phyloP scores from a whole-genome alignment of 2,113 vertebrate species.

The Ellobius talpinus region DNA sequence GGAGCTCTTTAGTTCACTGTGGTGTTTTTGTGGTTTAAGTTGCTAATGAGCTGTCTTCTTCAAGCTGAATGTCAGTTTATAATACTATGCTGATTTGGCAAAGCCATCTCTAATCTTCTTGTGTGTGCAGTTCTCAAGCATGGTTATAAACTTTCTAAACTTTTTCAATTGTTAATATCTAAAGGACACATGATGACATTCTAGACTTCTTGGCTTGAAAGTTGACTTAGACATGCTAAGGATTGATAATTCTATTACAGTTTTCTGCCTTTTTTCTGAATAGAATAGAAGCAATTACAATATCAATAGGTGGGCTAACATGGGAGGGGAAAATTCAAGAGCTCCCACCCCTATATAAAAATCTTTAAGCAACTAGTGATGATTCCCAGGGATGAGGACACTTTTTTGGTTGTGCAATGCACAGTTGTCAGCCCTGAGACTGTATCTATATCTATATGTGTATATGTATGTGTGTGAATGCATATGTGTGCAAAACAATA shows the following conservation, averaged over 20 bases:
- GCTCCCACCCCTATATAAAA: not conserved
- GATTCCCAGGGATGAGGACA: not conserved
- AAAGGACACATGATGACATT: conserved; percentile 2
- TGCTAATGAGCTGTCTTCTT: conserved; percentile 76
- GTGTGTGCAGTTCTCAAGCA: conserved; percentile 39
- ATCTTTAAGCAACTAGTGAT: not conserved
- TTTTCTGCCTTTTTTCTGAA: not conserved
- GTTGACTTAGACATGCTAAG: not conserved
- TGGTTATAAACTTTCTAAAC: not conserved
- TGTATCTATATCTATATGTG: not conserved
- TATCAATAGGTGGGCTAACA: not conserved
- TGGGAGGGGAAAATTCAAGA: not conserved
- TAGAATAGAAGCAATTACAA: not conserved
- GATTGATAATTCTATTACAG: not conserved
- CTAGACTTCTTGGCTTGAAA: not conserved
- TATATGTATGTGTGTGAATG: not conserved
- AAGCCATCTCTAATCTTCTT: conserved; percentile 21
- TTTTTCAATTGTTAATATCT: conserved; percentile 23
- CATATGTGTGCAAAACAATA: not conserved
- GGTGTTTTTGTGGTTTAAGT: conserved; percentile 60
- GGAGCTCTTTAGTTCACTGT: conserved; percentile 57
- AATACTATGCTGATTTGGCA: conserved; percentile 62
- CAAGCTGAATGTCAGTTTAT: conserved; percentile 71
- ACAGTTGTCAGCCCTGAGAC: not conserved
- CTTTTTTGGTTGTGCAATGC: not conserved